Conservation (phyloP, 2,888 invertebrate genomes). For the Parapristionchus giblindavisi region DNA sequence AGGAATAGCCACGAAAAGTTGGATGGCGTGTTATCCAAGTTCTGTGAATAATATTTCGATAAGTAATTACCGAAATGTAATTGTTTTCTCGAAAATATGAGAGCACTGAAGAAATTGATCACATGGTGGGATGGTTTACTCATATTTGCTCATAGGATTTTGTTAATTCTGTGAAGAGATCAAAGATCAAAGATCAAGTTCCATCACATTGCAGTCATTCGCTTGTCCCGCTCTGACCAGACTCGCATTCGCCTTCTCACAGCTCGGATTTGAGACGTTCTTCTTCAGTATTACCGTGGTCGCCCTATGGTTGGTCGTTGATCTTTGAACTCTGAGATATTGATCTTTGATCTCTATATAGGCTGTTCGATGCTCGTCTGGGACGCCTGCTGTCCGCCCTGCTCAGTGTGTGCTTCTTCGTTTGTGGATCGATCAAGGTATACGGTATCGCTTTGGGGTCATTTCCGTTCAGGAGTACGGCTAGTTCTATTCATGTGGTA, state of each 20-base stretch:
- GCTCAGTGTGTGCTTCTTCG: conserved; percentile 45
- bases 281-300: conserved; percentile 43
- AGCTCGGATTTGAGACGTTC: conserved; percentile 48
- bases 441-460: conserved; percentile 7
- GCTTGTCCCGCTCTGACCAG: conserved; percentile 38
- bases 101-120: too few species aligned
- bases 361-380: conserved; percentile 47
- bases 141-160: too few species aligned
- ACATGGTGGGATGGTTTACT: too few species aligned
- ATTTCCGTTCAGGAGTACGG: too few species aligned
- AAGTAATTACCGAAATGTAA: too few species aligned
- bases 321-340: neutral
- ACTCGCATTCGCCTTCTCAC: conserved; percentile 44
- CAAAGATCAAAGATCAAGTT: too few species aligned
- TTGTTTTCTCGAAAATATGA: too few species aligned
- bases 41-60: too few species aligned
- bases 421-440: conserved; percentile 46
- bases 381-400: conserved; percentile 46
- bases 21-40: too few species aligned
- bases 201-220: conserved; percentile 42
- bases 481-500: too few species aligned
- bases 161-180: too few species aligned
- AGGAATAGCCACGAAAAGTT: too few species aligned
- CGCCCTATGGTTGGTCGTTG: conserved; percentile 30
- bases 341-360: conserved; percentile 7